Evolutionary conservation across 2,888 invertebrate genomes (phyloP), one percentile per base, ranked within the genome.

Genomic region (Phyllotreta cruciferae): DNA sequence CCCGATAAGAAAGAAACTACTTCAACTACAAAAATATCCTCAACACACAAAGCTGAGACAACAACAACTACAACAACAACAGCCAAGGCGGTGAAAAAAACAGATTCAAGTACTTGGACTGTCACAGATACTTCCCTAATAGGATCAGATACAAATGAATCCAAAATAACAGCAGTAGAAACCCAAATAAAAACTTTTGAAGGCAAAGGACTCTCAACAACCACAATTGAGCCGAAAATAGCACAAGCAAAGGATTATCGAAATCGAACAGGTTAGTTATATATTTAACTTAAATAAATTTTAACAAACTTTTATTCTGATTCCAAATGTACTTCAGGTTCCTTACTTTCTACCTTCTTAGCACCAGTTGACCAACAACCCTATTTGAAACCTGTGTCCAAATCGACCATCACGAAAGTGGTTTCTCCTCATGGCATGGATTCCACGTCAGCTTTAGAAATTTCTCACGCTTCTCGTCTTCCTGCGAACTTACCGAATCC

Each of bases 271-370:
- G 39, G 38, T 57, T 14, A 36, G 41, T 14, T 24, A 5, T 49
- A 55, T n/a, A 7, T 35, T 8, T n/a, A n/a, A n/a, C n/a, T n/a
- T n/a, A n/a, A n/a, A n/a, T n/a, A n/a, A n/a, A n/a, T n/a, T n/a
- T n/a, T n/a, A n/a, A 39, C 41, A 49, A 54, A 45, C 24, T 47
- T 8, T 35, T 36, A 8, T 13, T n/a, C 42, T 45, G 34, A 39
- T 54, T 54, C 45, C 24, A 56, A 41, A 14, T 62, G 47, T 37
- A 80, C 34, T n/a, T 9, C 8, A 76, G 80, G 83, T 49, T 83
- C 84, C 73, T 85, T 89, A 14, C 77, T 89, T 13, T 87, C 90
- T 24, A 86, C 89, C 14, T 80, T 90, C 35, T 76, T 90, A 50
- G 81, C 86, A 52, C 89, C 90, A 37, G 88, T 85, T 10, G 85